Percentiles rank a stretch among this genome's conserved stretches.
phyloP scores from a whole-genome alignment of 2,113 vertebrate genomes.

The Gopherus flavomarginatus region DNA sequence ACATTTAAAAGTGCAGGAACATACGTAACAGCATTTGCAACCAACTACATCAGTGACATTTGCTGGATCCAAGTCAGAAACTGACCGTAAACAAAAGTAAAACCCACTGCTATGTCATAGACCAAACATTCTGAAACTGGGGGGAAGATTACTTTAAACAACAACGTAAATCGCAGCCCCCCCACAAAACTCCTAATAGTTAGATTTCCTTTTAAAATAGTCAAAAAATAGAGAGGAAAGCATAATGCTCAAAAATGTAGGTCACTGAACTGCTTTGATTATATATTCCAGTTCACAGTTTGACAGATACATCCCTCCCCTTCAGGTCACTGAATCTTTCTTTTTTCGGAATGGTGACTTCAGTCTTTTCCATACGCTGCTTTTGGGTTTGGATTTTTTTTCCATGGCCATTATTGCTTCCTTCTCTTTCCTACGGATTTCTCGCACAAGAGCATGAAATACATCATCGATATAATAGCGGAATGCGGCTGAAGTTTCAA shows the following conservation, averaged over 20 bases:
- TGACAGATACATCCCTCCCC: background rate
- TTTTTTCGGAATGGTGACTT: slow-evolving; percentile 86
- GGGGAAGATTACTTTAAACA: slow-evolving; percentile 7
- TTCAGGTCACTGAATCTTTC: slow-evolving; percentile 85
- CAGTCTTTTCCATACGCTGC: slow-evolving; percentile 86
- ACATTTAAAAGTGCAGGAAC: background rate
- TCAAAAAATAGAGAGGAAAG: slow-evolving; percentile 2
- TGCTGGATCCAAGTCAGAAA: slow-evolving; percentile 22
- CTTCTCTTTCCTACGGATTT: slow-evolving; percentile 87
- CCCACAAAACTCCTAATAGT: background rate
- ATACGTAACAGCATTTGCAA: fast-evolving
- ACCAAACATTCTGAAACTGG: slow-evolving; percentile 21
- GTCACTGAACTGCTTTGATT: background rate
- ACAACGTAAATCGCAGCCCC: background rate
- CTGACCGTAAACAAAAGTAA: background rate
- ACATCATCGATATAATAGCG: slow-evolving; percentile 91
- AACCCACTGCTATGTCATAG: background rate
- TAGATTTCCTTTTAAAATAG: background rate
- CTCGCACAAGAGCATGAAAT: slow-evolving; percentile 87
- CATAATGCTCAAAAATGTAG: background rate
- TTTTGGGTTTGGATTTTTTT: slow-evolving; percentile 79
- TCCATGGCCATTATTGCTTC: slow-evolving; percentile 81
- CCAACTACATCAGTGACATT: background rate
- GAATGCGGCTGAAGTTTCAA: slow-evolving; percentile 87
- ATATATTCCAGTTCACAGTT: slow-evolving; percentile 21